Base-by-base conservation (phyloP, 2,888 invertebrate species). In the Ecliptopera silaceata region DNA sequence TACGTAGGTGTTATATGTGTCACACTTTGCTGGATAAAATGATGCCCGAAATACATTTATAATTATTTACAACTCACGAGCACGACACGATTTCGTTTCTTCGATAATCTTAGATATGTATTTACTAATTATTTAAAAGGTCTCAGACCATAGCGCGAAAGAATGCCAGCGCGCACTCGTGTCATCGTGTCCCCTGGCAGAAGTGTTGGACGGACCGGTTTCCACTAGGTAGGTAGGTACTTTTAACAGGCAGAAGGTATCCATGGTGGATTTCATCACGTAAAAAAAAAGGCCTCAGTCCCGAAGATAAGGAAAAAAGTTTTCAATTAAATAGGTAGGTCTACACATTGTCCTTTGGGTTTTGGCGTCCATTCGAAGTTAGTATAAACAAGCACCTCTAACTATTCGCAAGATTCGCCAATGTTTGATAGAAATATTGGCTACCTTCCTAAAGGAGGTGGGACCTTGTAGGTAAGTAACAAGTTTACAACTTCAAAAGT, bases 401-500 rank as follows among this genome's bases (percentile, higher is more conserved):
- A 57, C 57, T 48, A 52, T 57, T 48, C 22, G 18, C 26, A 52
- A 57, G 53, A 52, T 44, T 52, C 34, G 29, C 49, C 46, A 31
- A 57, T 42, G 53, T 36, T 49, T 49, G 45, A 54, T 58, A 58
- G 52, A 58, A 44, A 46, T 53, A 58, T 58, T 54, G 53, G 53
- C 45, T 42, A 49, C 49, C 53, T 39, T 42, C 39, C 53, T 36
- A 39, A 45, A 58, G 22, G 22, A 2, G 26, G 2, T 8, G 5
- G 6, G 6, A 26, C 26, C 26, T 26, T 1, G 26, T 26, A 26
- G 26, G 36, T 36, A 36, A 15, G 48, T 52, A 43, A 32, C 47
- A 46, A 51, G 41, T 49, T 53, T 39, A 10, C 51, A 26, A 44
- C 44, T 44, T 38, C 29, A 41, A 46, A 53, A 58, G 48, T 58